Conservation (phyloP, 2,797 vertebrate species). For the Fratercula arctica region DNA sequence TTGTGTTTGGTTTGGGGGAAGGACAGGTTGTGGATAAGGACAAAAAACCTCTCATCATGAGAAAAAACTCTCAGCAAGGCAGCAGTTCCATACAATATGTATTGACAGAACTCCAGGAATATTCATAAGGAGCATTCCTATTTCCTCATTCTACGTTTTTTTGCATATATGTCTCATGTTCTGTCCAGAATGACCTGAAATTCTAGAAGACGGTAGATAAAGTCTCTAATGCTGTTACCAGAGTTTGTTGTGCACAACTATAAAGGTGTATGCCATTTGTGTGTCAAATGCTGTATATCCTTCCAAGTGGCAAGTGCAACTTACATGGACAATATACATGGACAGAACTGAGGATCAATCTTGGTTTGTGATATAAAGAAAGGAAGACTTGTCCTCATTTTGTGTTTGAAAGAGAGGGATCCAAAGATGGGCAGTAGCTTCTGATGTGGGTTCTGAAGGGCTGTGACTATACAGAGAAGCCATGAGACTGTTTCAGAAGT, state of each 20-base stretch:
- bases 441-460: neutral
- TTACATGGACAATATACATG: neutral
- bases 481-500: neutral
- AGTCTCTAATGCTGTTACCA: neutral
- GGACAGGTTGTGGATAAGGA: neutral
- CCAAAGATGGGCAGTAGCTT: neutral
- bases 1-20: neutral
- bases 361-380: neutral
- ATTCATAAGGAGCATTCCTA: neutral
- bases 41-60: neutral
- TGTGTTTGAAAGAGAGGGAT: neutral
- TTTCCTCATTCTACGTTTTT: neutral
- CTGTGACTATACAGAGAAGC: neutral
- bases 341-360: neutral
- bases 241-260: neutral
- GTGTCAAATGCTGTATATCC: neutral
- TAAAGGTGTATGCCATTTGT: neutral
- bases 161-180: rapidly evolving
- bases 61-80: neutral
- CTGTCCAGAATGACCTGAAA: neutral
- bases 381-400: neutral
- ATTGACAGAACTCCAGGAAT: neutral
- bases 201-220: neutral
- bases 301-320: neutral
- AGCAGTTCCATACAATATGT: neutral